phyloP scores from a whole-genome alignment of 2,888 invertebrate species.

The Myathropa florea region DNA sequence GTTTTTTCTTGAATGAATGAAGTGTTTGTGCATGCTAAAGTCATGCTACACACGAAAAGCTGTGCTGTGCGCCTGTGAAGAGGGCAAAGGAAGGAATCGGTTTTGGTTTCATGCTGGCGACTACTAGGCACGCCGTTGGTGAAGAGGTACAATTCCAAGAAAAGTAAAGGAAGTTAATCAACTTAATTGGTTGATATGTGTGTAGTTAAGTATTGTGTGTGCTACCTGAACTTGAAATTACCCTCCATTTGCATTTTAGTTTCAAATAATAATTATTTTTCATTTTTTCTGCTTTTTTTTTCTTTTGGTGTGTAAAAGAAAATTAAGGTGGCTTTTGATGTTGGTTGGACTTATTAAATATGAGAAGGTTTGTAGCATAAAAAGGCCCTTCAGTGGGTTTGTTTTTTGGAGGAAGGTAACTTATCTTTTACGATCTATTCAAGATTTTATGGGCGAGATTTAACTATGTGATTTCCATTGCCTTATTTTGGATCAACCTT shows the following conservation, averaged over 20 bases:
- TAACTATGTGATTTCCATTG: too few relatives aligned
- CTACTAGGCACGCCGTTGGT: slow-evolving; percentile 6
- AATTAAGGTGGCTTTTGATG: slow-evolving; percentile 19
- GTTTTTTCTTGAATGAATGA: slow-evolving; percentile 1
- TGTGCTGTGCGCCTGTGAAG: slow-evolving; percentile 31
- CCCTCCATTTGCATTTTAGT: slow-evolving; percentile 44
- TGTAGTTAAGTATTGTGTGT: slow-evolving; percentile 25
- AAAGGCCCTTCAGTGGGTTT: too few relatives aligned
- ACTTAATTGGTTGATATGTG: slow-evolving; percentile 53
- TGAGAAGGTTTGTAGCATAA: neutral
- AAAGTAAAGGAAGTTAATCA: slow-evolving; percentile 64
- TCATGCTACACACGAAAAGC: slow-evolving; percentile 57
- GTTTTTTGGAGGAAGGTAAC: too few relatives aligned
- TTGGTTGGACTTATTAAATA: neutral
- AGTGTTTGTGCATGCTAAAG: slow-evolving; percentile 52
- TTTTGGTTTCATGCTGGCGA: neutral
- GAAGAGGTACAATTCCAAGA: slow-evolving; percentile 39
- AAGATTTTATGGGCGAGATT: too few relatives aligned
- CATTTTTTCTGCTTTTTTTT: slow-evolving; percentile 12
- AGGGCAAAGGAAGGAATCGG: neutral
- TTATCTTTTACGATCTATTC: too few relatives aligned
- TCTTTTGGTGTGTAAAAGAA: neutral
- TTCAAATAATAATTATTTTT: slow-evolving; percentile 7
- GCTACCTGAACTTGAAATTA: slow-evolving; percentile 55
- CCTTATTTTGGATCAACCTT: too few relatives aligned